These are phyloP conservation scores for Telenomus remus DNA, from an alignment of 1,140 invertebrate genomes.

Conservation along the genomic window DNA sequence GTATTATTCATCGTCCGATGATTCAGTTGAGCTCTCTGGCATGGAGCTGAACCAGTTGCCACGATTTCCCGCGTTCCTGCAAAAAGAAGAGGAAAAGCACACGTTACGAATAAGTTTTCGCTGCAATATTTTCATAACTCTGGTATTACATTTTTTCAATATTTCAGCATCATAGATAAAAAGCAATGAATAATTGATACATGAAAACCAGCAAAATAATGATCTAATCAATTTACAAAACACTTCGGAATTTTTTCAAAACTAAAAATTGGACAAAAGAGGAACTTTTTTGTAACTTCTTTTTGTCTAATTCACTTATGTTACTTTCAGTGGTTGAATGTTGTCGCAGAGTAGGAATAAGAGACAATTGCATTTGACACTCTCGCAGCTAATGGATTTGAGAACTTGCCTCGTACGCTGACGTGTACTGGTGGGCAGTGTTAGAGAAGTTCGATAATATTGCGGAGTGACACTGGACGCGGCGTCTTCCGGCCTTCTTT, in stretches of 20 bases:
- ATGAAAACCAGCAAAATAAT: too few relatives aligned
- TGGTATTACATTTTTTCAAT: too few relatives aligned
- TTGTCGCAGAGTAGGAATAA: conserved; percentile 3
- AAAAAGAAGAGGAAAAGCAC: conserved; percentile 21
- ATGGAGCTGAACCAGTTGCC: conserved; percentile 81
- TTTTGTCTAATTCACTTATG: too few relatives aligned
- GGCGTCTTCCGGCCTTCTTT: conserved; percentile 78
- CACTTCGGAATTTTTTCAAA: too few relatives aligned
- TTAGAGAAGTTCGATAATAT: conserved; percentile 82
- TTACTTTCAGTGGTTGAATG: not conserved
- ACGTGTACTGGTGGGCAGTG: conserved; percentile 81
- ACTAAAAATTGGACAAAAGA: too few relatives aligned
- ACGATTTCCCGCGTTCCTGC: conserved; percentile 76
- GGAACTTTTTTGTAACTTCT: too few relatives aligned
- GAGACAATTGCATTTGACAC: conserved; percentile 7
- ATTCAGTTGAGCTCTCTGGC: conserved; percentile 77
- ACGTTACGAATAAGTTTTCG: conserved; percentile 20
- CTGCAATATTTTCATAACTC: too few relatives aligned
- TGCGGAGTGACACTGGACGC: conserved; percentile 69
- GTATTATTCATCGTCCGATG: conserved; percentile 73
- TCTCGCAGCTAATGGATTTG: not conserved
- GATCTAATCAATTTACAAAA: too few relatives aligned
- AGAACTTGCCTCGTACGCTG: conserved; percentile 75
- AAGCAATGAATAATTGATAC: too few relatives aligned
- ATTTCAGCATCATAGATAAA: too few relatives aligned